phyloP scores from a whole-genome alignment of 2,113 vertebrate genomes.

The Campylomormyrus numenius region DNA sequence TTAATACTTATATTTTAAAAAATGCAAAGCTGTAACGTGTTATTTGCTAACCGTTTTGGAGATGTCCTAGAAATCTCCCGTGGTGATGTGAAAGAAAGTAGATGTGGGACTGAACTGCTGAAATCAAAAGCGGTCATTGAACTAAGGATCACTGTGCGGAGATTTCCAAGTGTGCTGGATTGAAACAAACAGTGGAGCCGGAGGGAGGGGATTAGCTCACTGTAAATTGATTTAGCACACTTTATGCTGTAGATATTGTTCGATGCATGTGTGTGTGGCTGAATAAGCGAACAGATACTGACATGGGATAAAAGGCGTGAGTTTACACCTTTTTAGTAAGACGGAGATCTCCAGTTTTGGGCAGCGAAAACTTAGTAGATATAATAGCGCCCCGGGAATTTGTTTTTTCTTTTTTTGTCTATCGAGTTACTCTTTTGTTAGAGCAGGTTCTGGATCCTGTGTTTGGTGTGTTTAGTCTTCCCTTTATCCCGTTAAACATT shows the following conservation, averaged over 20 bases:
- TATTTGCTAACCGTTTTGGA: not conserved
- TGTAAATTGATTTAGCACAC: constrained; percentile 28
- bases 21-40: not conserved
- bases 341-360: not conserved
- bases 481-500: not conserved
- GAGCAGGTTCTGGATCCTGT: not conserved
- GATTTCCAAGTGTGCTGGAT: constrained; percentile 42
- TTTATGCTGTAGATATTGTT: not conserved
- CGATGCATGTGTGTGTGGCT: not conserved
- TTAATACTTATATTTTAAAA: not conserved
- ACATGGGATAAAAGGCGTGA: not conserved
- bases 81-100: constrained; percentile 31
- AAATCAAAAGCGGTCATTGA: constrained; percentile 49
- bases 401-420: not conserved
- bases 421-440: not conserved
- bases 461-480: not conserved
- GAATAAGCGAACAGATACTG: not conserved
- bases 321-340: not conserved
- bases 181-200: constrained; percentile 35
- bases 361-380: not conserved
- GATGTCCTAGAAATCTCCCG: not conserved
- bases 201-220: constrained; percentile 38
- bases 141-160: constrained; percentile 42
- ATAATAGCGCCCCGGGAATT: constrained; percentile 2
- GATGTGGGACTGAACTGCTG: constrained; percentile 28